Evolutionary conservation across 2,888 invertebrate genomes (phyloP).

Genomic region (Blera fallax): DNA sequence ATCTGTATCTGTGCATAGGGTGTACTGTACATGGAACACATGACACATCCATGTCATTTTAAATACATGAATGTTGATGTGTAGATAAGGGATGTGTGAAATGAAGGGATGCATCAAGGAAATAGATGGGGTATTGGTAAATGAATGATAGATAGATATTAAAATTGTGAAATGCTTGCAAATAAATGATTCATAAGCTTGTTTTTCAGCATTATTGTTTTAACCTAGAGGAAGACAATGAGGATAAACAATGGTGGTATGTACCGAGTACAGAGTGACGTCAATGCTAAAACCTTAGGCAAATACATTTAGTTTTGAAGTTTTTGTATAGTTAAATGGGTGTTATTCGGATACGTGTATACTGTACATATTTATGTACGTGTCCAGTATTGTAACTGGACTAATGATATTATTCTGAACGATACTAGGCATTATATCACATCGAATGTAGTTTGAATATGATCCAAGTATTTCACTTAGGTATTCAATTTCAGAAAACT

Average conservation of each 20-base stretch:
- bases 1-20: constrained; percentile 35
- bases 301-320: background rate
- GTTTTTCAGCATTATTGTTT: constrained; percentile 19
- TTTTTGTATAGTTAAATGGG: background rate
- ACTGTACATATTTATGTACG: no score
- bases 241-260: background rate
- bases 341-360: no score
- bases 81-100: background rate
- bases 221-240: constrained; percentile 10
- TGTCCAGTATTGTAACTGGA: background rate
- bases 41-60: constrained; percentile 35
- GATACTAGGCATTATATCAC: no score
- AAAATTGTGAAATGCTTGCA: constrained; percentile 44
- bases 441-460: no score
- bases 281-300: background rate
- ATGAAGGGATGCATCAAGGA: constrained; percentile 38
- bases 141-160: constrained; percentile 57
- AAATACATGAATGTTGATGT: background rate
- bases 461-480: no score
- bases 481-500: no score
- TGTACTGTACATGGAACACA: constrained; percentile 8
- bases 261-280: background rate
- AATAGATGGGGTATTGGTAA: constrained; percentile 48
- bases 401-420: no score
- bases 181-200: constrained; percentile 42